Evolutionary conservation across 2,113 vertebrate genomes (phyloP).

Genomic region (Cyanoramphus novaezelandiae): DNA sequence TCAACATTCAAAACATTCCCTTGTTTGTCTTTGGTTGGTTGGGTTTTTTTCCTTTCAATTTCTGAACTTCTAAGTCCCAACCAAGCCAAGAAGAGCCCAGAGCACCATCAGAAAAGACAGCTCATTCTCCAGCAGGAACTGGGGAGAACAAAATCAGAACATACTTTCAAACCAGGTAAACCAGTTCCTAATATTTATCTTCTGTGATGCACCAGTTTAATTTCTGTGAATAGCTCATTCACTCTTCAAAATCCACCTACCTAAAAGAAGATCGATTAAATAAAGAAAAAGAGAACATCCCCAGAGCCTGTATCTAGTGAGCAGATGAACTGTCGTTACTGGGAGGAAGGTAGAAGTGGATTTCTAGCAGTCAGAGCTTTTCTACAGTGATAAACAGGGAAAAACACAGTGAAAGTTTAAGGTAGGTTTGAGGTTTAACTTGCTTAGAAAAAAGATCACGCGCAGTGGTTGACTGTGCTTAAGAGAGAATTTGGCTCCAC

Average conservation of each 20-base stretch:
- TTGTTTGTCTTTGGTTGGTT: not conserved
- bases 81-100: not conserved
- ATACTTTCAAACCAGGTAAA: slow-evolving; percentile 38
- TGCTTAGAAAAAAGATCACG: not conserved
- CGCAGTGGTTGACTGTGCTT: not conserved
- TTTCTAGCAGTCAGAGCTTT: not conserved
- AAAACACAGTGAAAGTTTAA: not conserved
- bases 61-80: not conserved
- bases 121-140: not conserved
- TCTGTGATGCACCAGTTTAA: not conserved
- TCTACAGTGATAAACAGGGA: not conserved
- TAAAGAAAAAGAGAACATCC: not conserved
- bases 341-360: not conserved
- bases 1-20: not conserved
- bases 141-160: not conserved
- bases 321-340: not conserved
- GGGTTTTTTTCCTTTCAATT: not conserved
- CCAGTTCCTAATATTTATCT: slow-evolving; percentile 47
- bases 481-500: not conserved
- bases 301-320: not conserved
- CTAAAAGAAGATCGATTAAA: not conserved
- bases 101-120: not conserved
- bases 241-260: not conserved
- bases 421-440: not conserved
- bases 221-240: slow-evolving; percentile 4